These are phyloP conservation scores for Patella ulyssiponensis DNA, from an alignment of 2,888 invertebrate genomes.

Conservation along the genomic window DNA sequence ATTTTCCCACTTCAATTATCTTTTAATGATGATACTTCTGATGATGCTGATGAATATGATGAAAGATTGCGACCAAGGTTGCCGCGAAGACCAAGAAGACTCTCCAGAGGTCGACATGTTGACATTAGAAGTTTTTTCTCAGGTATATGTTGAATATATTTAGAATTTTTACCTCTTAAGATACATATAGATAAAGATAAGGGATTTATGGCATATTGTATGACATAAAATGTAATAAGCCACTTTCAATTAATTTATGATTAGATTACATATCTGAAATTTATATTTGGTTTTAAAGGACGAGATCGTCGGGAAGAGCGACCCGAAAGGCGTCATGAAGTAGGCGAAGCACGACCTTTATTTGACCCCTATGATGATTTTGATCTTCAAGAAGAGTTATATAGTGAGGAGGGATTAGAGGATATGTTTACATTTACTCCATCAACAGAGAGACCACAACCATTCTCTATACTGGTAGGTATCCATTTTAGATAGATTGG, in stretches of 20 bases:
- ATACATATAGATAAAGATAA: neutral
- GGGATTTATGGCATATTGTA: too few species aligned
- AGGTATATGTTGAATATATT: neutral
- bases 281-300: too few species aligned
- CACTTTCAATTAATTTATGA: too few species aligned
- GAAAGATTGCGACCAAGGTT: slow-evolving; percentile 49
- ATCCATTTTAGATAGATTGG: slow-evolving; percentile 14
- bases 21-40: slow-evolving; percentile 49
- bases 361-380: slow-evolving; percentile 64
- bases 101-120: slow-evolving; percentile 56
- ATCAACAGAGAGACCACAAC: slow-evolving; percentile 35
- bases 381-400: slow-evolving; percentile 65
- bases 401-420: slow-evolving; percentile 64
- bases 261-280: too few species aligned
- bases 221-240: too few species aligned
- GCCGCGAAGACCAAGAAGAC: slow-evolving; percentile 53
- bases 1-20: too few species aligned
- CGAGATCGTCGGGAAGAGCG: slow-evolving; percentile 31
- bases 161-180: neutral
- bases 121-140: slow-evolving; percentile 68
- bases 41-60: slow-evolving; percentile 55
- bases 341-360: slow-evolving; percentile 69
- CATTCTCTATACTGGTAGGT: slow-evolving; percentile 44
- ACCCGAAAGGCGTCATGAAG: slow-evolving; percentile 71
- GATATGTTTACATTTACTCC: slow-evolving; percentile 54